These are phyloP conservation scores for Diadema setosum DNA, from an alignment of 35 echinoderm and acorn worm genomes.

Conservation along the genomic window DNA sequence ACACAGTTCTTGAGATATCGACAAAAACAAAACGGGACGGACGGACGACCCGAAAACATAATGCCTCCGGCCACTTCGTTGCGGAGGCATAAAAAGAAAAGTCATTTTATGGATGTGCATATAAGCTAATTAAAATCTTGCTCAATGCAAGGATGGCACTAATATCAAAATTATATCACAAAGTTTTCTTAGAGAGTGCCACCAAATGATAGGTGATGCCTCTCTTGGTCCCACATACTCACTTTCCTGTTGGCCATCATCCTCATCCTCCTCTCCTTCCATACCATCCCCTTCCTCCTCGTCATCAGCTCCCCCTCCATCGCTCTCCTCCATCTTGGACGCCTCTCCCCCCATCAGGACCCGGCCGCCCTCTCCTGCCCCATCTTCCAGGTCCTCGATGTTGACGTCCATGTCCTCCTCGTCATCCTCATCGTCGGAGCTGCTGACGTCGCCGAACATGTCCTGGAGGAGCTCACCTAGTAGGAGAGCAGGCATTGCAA, in stretches of 20 bases:
- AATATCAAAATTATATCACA: too few species aligned
- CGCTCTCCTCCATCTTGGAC: conserved; percentile 28
- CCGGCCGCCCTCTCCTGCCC: conserved; percentile 5
- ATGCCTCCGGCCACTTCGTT: too few species aligned
- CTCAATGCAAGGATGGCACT: too few species aligned
- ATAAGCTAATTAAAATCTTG: too few species aligned
- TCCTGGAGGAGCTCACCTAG: conserved; percentile 66
- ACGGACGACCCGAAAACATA: too few species aligned
- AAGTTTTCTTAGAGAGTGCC: background rate
- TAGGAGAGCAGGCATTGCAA: background rate
- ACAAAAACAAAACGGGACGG: too few species aligned
- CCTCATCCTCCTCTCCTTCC: conserved; percentile 29
- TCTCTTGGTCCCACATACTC: background rate
- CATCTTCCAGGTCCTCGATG: conserved; percentile 56
- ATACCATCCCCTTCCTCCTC: conserved; percentile 18
- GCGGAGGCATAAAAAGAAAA: too few species aligned
- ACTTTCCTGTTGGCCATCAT: conserved; percentile 7
- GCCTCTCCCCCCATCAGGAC: background rate
- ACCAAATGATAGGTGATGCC: background rate
- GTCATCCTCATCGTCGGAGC: conserved; percentile 86
- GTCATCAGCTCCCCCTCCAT: conserved; percentile 10
- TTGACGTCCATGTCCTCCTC: conserved; percentile 56
- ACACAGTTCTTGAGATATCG: too few species aligned
- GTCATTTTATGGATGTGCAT: too few species aligned
- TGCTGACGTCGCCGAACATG: conserved; percentile 88